Evolutionary conservation across 2,888 invertebrate genomes (phyloP), one percentile per base, ranked within the genome.

Genomic region (Bombyx huttoni): DNA sequence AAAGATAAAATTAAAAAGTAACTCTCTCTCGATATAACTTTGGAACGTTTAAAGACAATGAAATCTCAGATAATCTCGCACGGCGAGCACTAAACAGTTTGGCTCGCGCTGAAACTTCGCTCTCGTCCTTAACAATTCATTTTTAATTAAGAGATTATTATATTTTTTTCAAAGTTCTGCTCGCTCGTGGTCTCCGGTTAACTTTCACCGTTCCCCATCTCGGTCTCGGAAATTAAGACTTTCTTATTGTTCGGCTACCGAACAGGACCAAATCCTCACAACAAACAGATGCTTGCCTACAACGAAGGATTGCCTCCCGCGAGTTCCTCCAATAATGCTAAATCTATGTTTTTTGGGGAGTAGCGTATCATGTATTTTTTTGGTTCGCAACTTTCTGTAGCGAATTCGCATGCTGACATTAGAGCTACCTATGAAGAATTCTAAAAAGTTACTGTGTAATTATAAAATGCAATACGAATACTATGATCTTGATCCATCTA

Each of bases 171-270:
- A 68, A 70, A 76, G 73, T 72, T 74, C 61, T 73, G 74, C 78
- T 78, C 75, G 70, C 73, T 68, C 63, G 57, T 56, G 53, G 60
- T 67, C 70, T 66, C 64, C 64, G 66, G 70, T 67, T 65, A 69
- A 80, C 68, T 77, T 78, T 75, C 61, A 59, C 67, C 71, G 12
- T 40, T 67, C 60, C 62, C 58, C 60, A 52, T 57, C 64, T 65
- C 63, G 60, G 64, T 62, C 61, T 65, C 53, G 62, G 67, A 72
- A 73, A 74, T 72, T 69, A 77, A 74, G 65, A 70, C 67, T 71
- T 75, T 81, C 78, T 75, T 76, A 74, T 72, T 78, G 70, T 73
- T 69, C 69, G 62, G 58, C 70, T 76, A 67, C 67, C 67, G 62
- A 56, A 24, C 24, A 2, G 24, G 24, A 24, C 56, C 54, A 68